phyloP scores from a whole-genome alignment of 2,113 vertebrate genomes.

The Agapornis roseicollis region DNA sequence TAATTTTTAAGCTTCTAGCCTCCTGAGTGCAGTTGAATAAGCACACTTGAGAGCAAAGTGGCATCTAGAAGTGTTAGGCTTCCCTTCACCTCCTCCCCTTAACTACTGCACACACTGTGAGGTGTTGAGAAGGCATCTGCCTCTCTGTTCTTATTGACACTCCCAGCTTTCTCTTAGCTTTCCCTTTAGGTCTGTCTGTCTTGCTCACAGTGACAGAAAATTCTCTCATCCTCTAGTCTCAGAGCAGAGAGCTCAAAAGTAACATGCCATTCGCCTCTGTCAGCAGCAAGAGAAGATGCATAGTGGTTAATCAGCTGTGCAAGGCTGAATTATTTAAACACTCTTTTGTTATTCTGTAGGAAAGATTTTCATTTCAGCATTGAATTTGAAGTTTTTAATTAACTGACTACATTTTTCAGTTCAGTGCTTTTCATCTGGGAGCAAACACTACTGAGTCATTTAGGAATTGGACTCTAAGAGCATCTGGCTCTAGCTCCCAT shows the following conservation, averaged over 20 bases:
- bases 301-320: conserved; percentile 68
- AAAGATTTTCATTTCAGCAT: conserved; percentile 74
- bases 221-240: background rate
- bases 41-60: background rate
- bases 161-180: background rate
- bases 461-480: conserved; percentile 9
- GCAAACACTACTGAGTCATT: conserved; percentile 40
- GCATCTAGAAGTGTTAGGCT: background rate
- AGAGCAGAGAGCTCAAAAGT: background rate
- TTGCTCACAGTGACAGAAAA: background rate
- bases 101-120: background rate
- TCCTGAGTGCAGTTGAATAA: background rate
- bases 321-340: conserved; percentile 71
- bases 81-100: background rate
- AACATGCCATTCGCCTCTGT: background rate
- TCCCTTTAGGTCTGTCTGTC: background rate
- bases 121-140: background rate
- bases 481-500: conserved; percentile 13
- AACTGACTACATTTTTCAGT: conserved; percentile 74
- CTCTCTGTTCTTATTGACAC: background rate
- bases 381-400: conserved; percentile 78
- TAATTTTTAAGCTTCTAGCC: background rate
- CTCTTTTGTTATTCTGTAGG: conserved; percentile 64
- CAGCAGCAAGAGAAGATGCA: conserved; percentile 40
- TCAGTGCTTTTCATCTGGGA: conserved; percentile 66